A percentile compares a stretch with the other conserved stretches of the same genome.
Evolutionary conservation across 2,797 vertebrate genomes (phyloP).

Genomic region (Tragelaphus oryx): DNA sequence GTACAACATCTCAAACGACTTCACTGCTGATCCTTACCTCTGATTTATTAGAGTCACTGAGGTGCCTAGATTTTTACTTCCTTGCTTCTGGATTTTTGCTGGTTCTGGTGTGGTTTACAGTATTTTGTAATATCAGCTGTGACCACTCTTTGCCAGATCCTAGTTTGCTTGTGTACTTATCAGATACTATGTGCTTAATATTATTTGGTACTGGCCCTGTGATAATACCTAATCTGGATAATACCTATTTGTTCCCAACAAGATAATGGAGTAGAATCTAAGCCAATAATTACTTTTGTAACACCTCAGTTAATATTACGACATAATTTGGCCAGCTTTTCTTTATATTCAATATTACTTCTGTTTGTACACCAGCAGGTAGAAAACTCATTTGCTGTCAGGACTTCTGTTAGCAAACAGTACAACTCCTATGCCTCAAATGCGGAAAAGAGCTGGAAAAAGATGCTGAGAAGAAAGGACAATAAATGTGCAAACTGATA

Average conservation of each 20-base stretch:
- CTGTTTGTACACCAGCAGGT: not conserved
- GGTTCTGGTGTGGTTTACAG: not conserved
- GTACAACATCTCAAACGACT: not conserved
- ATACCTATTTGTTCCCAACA: not conserved
- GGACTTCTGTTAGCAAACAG: not conserved
- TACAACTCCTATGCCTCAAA: not conserved
- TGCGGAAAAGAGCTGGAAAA: not conserved
- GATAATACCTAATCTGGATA: not conserved
- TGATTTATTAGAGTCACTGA: not conserved
- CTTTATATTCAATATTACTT: not conserved
- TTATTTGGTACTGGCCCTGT: not conserved
- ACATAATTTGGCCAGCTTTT: not conserved
- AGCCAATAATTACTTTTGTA: not conserved
- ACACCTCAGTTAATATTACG: not conserved
- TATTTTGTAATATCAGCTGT: not conserved
- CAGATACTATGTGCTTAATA: not conserved
- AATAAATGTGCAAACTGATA: not conserved
- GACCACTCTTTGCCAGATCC: not conserved
- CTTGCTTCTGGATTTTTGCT: not conserved
- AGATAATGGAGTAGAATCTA: not conserved
- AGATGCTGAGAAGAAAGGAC: not conserved
- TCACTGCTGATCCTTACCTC: not conserved
- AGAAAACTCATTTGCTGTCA: not conserved
- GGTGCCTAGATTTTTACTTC: not conserved
- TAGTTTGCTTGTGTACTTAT: not conserved